phyloP scores from a whole-genome alignment of 2,797 vertebrate genomes.

The Enteromius anoplus region DNA sequence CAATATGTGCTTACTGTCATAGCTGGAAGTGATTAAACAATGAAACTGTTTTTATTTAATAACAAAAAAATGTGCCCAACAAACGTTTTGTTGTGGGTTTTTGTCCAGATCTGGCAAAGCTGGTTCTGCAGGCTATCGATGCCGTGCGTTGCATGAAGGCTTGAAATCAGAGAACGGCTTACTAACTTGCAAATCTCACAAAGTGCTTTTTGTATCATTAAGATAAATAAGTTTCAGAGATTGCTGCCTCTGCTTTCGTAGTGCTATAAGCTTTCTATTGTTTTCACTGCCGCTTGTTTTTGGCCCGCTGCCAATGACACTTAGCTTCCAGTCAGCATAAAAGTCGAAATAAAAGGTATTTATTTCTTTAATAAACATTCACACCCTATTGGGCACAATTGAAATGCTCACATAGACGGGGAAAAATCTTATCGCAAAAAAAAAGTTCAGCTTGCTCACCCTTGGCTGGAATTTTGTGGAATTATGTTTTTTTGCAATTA shows the following conservation, averaged over 20 bases:
- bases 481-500: slow-evolving; percentile 14
- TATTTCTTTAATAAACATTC: slow-evolving; percentile 1
- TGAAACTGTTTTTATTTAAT: neutral
- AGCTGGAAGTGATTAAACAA: neutral
- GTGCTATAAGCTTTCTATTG: neutral
- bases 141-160: neutral
- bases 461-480: neutral
- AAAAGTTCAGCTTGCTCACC: neutral
- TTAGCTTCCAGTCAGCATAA: neutral
- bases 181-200: neutral
- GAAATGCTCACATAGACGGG: neutral
- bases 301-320: neutral
- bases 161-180: neutral
- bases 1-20: neutral
- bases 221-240: neutral
- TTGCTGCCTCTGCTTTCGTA: neutral
- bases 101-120: neutral
- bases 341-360: neutral
- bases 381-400: neutral
- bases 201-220: slow-evolving; percentile 3
- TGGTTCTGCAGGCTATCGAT: neutral
- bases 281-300: neutral
- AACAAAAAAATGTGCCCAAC: neutral
- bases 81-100: slow-evolving; percentile 1
- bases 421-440: neutral